These are phyloP conservation scores for Carduelis carduelis DNA, from an alignment of 2,797 vertebrate species.

Conservation along the genomic window DNA sequence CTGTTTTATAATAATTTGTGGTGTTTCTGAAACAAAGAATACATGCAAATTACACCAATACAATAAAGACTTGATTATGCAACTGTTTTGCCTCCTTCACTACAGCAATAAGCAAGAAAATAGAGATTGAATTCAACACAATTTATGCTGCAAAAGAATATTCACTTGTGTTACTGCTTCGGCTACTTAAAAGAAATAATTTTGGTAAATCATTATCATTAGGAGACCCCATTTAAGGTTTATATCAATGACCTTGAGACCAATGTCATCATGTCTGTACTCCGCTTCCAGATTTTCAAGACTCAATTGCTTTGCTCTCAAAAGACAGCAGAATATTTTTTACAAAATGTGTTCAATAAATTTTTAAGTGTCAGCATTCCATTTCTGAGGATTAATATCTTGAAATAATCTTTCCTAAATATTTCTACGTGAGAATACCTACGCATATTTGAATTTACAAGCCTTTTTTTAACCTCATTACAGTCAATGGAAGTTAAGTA, in stretches of 20 bases:
- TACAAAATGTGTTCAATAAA: not conserved
- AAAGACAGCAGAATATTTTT: not conserved
- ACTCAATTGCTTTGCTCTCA: not conserved
- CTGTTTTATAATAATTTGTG: constrained; percentile 38
- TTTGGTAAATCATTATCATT: not conserved
- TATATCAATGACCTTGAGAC: not conserved
- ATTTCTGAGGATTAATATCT: not conserved
- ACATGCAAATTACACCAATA: constrained; percentile 37
- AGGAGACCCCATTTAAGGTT: not conserved
- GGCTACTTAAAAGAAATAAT: constrained; percentile 15
- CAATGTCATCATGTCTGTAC: not conserved
- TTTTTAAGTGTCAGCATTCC: not conserved
- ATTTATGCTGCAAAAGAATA: constrained; percentile 2
- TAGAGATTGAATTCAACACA: constrained; percentile 4
- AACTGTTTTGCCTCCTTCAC: constrained; percentile 8
- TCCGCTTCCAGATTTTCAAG: not conserved
- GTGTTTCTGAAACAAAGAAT: constrained; percentile 47
- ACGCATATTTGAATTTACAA: not conserved
- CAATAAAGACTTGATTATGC: constrained; percentile 28
- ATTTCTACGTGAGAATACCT: not conserved
- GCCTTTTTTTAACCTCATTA: not conserved
- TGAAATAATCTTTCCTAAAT: not conserved
- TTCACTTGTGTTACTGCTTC: not conserved
- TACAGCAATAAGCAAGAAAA: constrained; percentile 22
- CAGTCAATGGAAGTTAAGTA: not conserved